phyloP scores from a whole-genome alignment of 2,888 invertebrate species.

The Eilema griseolum region DNA sequence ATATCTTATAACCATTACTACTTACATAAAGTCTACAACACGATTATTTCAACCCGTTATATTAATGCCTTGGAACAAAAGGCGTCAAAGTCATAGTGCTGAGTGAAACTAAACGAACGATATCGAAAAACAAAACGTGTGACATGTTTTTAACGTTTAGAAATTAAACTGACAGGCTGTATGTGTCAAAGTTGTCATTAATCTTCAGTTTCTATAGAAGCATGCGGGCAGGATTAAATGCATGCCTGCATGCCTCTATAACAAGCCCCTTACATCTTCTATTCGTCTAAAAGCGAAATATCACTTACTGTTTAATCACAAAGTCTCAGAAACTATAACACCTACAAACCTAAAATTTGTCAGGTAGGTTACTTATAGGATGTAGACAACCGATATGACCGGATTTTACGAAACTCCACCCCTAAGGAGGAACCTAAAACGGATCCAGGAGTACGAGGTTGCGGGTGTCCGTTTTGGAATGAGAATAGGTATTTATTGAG shows the following conservation, averaged over 20 bases:
- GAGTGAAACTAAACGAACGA: constrained; percentile 9
- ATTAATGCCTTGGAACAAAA: constrained; percentile 12
- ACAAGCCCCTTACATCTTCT: background rate
- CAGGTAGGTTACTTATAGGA: too few relatives aligned
- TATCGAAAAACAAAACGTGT: constrained; percentile 14
- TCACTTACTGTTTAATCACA: too few relatives aligned
- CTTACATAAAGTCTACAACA: background rate
- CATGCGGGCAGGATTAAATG: background rate
- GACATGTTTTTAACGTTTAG: constrained; percentile 8
- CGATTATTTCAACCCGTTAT: constrained; percentile 3
- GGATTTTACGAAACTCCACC: too few relatives aligned
- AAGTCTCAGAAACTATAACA: too few relatives aligned
- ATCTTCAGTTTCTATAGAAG: constrained; percentile 18
- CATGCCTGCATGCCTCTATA: background rate
- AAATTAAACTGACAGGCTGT: constrained; percentile 10
- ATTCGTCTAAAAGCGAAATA: background rate
- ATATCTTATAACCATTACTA: background rate
- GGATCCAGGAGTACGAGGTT: too few relatives aligned
- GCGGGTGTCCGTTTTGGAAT: too few relatives aligned
- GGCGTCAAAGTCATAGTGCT: constrained; percentile 4
- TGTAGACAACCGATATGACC: too few relatives aligned
- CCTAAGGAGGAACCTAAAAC: too few relatives aligned
- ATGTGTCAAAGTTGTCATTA: constrained; percentile 23
- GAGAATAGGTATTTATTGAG: too few relatives aligned
- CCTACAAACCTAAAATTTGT: too few relatives aligned